Evolutionary conservation across 1,140 invertebrate genomes (phyloP).

Genomic region (Papilio xuthus): DNA sequence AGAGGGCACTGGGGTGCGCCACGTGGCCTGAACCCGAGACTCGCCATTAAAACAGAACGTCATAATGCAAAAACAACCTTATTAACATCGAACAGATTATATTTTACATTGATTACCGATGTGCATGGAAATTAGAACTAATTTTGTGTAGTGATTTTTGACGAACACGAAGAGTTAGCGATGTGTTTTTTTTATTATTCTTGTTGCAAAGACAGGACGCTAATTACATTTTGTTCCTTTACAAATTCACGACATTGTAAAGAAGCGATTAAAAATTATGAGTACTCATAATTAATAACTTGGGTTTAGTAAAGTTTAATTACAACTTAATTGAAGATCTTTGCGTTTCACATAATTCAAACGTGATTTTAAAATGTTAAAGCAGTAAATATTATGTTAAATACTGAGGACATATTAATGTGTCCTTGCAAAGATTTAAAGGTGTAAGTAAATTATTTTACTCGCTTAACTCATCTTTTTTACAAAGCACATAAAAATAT

Average conservation of each 20-base stretch:
- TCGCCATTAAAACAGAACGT: constrained; percentile 41
- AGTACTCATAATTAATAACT: not conserved
- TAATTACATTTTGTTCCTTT: constrained; percentile 13
- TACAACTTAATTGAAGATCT: not conserved
- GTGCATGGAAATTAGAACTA: constrained; percentile 24
- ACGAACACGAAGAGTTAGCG: constrained; percentile 20
- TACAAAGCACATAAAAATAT: no score
- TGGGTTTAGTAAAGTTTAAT: not conserved
- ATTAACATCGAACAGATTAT: constrained; percentile 12
- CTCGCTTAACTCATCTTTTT: no score
- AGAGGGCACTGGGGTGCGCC: constrained; percentile 58
- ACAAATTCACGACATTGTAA: not conserved
- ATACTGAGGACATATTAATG: no score
- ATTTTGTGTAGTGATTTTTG: constrained; percentile 31
- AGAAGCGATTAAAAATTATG: not conserved
- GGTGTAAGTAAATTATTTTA: no score
- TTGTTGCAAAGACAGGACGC: constrained; percentile 5
- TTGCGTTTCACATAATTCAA: not conserved
- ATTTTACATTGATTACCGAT: constrained; percentile 37
- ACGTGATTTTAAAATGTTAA: no score
- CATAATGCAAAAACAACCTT: constrained; percentile 40
- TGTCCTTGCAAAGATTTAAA: no score
- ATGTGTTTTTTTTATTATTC: constrained; percentile 15
- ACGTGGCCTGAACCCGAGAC: constrained; percentile 55
- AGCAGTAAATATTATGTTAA: no score